Conservation (phyloP, 2,888 invertebrate genomes). For the Halictus quadricinctus region DNA sequence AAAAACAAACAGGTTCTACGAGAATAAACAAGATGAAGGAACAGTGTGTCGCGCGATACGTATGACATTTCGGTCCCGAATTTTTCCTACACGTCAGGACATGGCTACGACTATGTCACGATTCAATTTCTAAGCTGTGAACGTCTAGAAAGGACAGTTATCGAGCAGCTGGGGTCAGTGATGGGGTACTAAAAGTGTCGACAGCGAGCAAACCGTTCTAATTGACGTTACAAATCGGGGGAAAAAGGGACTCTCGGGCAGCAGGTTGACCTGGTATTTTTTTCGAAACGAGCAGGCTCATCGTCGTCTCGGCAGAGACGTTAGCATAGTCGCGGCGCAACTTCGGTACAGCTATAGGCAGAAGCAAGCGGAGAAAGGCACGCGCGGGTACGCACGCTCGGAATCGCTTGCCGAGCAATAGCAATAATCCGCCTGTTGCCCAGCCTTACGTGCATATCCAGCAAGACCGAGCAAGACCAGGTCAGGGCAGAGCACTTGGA, state of each 20-base stretch:
- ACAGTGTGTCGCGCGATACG: no score
- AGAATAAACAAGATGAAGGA: no score
- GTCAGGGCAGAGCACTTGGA: slow-evolving; percentile 58
- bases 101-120: no score
- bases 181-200: no score
- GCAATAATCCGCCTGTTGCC: slow-evolving; percentile 43
- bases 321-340: not conserved
- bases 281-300: not conserved
- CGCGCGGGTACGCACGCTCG: slow-evolving; percentile 58
- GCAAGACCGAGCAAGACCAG: slow-evolving; percentile 52
- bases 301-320: not conserved
- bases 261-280: slow-evolving; percentile 24
- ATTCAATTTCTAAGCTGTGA: no score
- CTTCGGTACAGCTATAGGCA: not conserved
- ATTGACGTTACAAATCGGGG: not conserved
- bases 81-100: no score
- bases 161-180: no score
- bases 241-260: not conserved
- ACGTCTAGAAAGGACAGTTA: no score
- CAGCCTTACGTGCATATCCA: slow-evolving; percentile 50
- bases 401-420: slow-evolving; percentile 57
- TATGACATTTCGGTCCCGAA: no score
- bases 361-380: slow-evolving; percentile 59
- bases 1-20: no score
- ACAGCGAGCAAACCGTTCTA: not conserved